Evolutionary conservation across 2,113 vertebrate species (phyloP).

Genomic region (Larimichthys polyactis): DNA sequence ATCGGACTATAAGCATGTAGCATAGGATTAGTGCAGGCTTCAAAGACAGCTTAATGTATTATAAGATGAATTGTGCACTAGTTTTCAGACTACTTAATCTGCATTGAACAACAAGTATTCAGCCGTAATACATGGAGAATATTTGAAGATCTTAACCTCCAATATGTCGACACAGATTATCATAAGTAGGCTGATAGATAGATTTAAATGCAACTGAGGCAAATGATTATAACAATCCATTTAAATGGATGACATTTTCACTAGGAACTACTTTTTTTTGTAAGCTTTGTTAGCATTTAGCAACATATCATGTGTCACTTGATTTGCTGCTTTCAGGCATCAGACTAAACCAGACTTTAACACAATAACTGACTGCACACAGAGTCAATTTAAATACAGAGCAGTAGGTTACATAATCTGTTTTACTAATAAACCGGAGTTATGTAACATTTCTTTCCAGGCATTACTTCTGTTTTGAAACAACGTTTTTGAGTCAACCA

Average conservation of each 20-base stretch:
- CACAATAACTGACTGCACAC: neutral
- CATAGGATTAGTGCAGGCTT: constrained; percentile 16
- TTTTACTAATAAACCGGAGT: neutral
- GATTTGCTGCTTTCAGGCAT: neutral
- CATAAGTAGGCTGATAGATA: neutral
- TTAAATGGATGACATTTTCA: neutral
- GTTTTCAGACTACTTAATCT: neutral
- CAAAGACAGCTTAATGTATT: neutral
- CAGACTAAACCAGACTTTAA: neutral
- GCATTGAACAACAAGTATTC: neutral
- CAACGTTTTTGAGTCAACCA: no score
- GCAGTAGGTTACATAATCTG: neutral
- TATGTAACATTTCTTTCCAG: neutral
- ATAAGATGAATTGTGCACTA: neutral
- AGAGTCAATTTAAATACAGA: neutral
- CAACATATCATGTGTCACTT: neutral
- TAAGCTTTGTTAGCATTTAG: neutral
- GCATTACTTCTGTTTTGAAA: no score
- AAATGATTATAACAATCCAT: neutral
- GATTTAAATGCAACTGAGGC: neutral
- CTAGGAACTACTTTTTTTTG: neutral
- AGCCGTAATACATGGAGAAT: neutral
- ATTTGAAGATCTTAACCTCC: neutral
- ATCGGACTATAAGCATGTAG: neutral
- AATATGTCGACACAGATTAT: neutral